Conservation (phyloP, 2,888 invertebrate genomes). For the Lypha dubia region DNA sequence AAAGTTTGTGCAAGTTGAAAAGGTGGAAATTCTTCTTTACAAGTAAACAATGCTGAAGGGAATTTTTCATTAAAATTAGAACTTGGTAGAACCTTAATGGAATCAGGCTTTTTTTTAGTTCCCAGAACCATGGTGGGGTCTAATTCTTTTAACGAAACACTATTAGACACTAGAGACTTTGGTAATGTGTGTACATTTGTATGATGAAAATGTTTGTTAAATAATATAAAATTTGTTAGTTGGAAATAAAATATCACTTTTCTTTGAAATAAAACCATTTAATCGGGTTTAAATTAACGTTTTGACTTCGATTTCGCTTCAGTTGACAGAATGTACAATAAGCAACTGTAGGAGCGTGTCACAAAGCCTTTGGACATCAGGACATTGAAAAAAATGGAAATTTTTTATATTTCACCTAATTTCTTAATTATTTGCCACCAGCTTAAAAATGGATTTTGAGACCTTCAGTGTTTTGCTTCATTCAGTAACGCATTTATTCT, state of each 20-base stretch:
- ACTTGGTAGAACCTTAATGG: neutral
- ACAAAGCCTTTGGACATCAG: too few relatives aligned
- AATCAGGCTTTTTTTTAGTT: neutral
- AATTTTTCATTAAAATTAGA: constrained; percentile 14
- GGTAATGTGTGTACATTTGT: constrained; percentile 2
- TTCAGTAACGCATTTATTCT: constrained; percentile 33
- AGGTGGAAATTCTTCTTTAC: constrained; percentile 32
- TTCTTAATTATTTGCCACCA: neutral
- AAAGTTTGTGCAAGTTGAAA: constrained; percentile 17
- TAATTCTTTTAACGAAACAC: constrained; percentile 30
- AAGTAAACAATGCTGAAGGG: neutral
- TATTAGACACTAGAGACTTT: constrained; percentile 33
- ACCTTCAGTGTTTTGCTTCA: neutral
- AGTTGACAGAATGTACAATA: too few relatives aligned
- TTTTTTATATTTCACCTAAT: too few relatives aligned
- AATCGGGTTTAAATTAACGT: too few relatives aligned
- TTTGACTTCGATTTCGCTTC: too few relatives aligned
- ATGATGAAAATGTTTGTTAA: neutral
- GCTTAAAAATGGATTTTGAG: too few relatives aligned
- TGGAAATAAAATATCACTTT: neutral
- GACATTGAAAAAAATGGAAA: too few relatives aligned
- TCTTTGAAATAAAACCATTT: neutral
- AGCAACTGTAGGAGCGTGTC: too few relatives aligned
- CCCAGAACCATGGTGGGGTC: constrained; percentile 42
- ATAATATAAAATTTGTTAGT: neutral